phyloP scores from a whole-genome alignment of 2,797 vertebrate species.

The Petrocephalus sullivani region DNA sequence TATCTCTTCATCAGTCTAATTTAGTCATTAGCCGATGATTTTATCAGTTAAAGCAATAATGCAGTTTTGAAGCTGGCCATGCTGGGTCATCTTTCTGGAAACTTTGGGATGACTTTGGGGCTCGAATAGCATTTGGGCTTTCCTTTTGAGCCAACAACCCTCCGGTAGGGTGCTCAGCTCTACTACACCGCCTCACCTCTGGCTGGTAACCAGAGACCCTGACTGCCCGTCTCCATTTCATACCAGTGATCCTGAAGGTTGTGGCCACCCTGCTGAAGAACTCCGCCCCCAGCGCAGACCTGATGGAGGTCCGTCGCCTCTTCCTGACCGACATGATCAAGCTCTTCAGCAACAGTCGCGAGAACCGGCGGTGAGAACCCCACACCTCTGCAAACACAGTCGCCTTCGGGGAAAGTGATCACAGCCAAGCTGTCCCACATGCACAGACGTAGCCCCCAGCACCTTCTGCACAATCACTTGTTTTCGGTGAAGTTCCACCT shows the following conservation, averaged over 20 bases:
- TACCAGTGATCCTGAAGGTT: constrained; percentile 95
- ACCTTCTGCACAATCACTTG: not conserved
- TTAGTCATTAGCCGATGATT: not conserved
- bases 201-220: not conserved
- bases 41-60: not conserved
- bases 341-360: constrained; percentile 96
- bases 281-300: constrained; percentile 85
- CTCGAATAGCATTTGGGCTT: not conserved
- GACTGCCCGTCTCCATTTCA: constrained; percentile 10
- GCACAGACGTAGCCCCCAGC: not conserved
- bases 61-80: not conserved
- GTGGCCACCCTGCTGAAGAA: constrained; percentile 96
- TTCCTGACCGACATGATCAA: constrained; percentile 99
- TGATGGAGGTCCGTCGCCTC: constrained; percentile 96
- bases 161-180: not conserved
- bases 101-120: not conserved
- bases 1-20: not conserved
- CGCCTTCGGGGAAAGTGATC: not conserved
- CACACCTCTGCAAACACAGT: not conserved
- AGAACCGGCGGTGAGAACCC: constrained; percentile 83
- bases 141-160: not conserved
- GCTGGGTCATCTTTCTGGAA: not conserved
- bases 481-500: not conserved
- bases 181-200: not conserved
- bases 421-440: not conserved